phyloP scores from a whole-genome alignment of 2,797 vertebrate genomes.

The Anguilla pacifica region DNA sequence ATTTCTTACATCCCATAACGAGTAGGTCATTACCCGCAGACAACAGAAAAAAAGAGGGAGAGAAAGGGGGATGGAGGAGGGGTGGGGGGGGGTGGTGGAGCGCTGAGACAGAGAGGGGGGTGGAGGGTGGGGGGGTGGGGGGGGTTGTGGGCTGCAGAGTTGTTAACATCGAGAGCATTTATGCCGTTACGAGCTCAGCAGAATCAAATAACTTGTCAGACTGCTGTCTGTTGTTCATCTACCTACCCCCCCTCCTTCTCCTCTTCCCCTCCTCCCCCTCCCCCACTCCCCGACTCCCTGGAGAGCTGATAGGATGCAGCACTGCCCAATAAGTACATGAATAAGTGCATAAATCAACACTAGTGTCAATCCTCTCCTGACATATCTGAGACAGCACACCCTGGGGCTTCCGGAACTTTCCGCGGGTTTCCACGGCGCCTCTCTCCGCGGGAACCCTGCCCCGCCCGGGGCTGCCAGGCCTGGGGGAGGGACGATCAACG shows the following conservation, averaged over 20 bases:
- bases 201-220: constrained; percentile 66
- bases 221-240: constrained; percentile 47
- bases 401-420: constrained; percentile 62
- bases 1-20: constrained; percentile 73
- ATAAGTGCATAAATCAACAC: constrained; percentile 71
- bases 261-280: background rate
- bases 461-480: constrained; percentile 60
- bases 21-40: constrained; percentile 70
- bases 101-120: background rate
- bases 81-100: background rate
- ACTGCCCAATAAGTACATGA: constrained; percentile 66
- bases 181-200: constrained; percentile 53
- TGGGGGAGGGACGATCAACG: constrained; percentile 66
- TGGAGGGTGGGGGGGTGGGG: background rate
- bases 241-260: background rate
- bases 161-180: constrained; percentile 53
- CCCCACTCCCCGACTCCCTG: background rate
- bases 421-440: constrained; percentile 28
- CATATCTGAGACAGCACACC: constrained; percentile 63
- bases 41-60: constrained; percentile 52
- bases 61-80: constrained; percentile 3
- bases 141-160: background rate
- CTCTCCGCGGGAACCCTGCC: constrained; percentile 51
- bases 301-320: constrained; percentile 33
- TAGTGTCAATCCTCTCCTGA: constrained; percentile 58